Evolutionary conservation across 2,113 vertebrate species (phyloP), one percentile per base, ranked within the genome.

Genomic region (Scartelaos histophorus): DNA sequence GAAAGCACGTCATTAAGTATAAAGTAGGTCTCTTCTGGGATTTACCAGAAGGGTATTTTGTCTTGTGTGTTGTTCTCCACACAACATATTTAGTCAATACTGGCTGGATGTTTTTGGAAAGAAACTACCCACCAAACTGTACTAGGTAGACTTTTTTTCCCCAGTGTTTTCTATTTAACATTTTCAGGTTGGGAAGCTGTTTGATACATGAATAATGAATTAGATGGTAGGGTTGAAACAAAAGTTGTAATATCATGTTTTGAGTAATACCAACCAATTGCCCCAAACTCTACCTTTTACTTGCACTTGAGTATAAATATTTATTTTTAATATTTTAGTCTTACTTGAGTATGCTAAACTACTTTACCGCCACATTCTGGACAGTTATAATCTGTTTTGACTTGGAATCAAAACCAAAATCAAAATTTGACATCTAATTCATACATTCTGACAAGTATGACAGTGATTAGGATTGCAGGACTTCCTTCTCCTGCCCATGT

Each of bases 1-100:
- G 87, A 90, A 89, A 90, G 88, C 81, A 87, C 81, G 82, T 90
- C 85, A 90, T 90, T 90, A 91, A 90, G 90, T 85, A 90, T 87
- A 86, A 90, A 90, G 87, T 79, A 79, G 88, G 51, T 54, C 80
- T 87, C 84, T 82, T 89, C 76, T 81, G 81, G 82, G 84, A 84
- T 87, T 91, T 90, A 89, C 87, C 84, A 84, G 88, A 89, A 88
- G 78, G 69, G 19, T 88, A 82, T 73, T 73, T 80, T 82, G 73
- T 87, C 82, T 86, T 82, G 83, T 82, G 84, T 90, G 85, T 90
- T 86, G 86, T 85, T 82, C 85, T 75, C 78, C 7, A 13, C 34
- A 61, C 13, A 25, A 25, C 57, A 19, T 61, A 61, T 34, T 61
- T 34, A 29, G 58, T 61, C 25, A 61, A 9, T 29, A 9, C 58